These are phyloP conservation scores for Lathronympha strigana DNA, from an alignment of 2,888 invertebrate species.

Conservation along the genomic window DNA sequence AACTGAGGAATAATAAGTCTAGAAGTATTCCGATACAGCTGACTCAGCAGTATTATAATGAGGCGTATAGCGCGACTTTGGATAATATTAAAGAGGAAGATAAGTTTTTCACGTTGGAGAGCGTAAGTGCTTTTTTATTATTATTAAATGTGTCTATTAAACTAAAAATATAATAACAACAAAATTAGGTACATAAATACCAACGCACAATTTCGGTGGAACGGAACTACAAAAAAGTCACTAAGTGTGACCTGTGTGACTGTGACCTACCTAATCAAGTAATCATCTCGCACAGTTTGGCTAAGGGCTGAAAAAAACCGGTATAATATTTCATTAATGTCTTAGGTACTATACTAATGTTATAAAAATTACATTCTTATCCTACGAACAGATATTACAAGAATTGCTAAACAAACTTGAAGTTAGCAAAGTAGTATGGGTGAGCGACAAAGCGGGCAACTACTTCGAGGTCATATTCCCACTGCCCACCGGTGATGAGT, in stretches of 20 bases:
- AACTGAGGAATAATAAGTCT: constrained; percentile 69
- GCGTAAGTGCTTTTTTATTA: constrained; percentile 68
- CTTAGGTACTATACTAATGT: too few relatives aligned
- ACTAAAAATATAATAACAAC: background rate
- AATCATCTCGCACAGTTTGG: too few relatives aligned
- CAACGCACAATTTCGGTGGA: too few relatives aligned
- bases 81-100: constrained; percentile 74
- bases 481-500: constrained; percentile 87
- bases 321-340: too few relatives aligned
- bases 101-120: constrained; percentile 87
- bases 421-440: constrained; percentile 89
- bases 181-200: too few relatives aligned
- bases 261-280: too few relatives aligned
- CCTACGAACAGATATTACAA: constrained; percentile 83
- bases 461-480: constrained; percentile 89
- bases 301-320: too few relatives aligned
- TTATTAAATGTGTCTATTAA: background rate
- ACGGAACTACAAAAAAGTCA: too few relatives aligned
- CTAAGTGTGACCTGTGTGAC: too few relatives aligned
- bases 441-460: constrained; percentile 86
- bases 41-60: constrained; percentile 71
- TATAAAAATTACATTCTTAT: background rate
- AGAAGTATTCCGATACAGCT: constrained; percentile 73
- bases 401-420: constrained; percentile 86
- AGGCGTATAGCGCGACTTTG: constrained; percentile 62